These are phyloP conservation scores for Anarsia innoxiella DNA, from an alignment of 2,888 invertebrate species.

Conservation along the genomic window DNA sequence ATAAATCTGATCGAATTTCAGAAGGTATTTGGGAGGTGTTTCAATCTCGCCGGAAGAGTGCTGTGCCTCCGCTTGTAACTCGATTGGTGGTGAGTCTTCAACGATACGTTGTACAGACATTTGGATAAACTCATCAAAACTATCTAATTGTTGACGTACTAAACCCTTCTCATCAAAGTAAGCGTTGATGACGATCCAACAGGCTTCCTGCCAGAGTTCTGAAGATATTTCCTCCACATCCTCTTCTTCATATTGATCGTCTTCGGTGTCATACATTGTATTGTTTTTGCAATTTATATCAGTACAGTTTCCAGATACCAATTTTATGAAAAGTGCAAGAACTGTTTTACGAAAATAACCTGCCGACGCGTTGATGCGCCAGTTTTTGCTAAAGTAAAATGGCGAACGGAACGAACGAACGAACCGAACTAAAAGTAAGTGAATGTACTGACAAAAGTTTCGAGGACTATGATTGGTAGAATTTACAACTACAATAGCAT, in stretches of 20 bases:
- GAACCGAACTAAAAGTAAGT: too few species aligned
- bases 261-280: slow-evolving; percentile 71
- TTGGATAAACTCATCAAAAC: slow-evolving; percentile 99
- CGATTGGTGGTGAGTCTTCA: slow-evolving; percentile 98
- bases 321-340: too few species aligned
- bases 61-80: slow-evolving; percentile 97
- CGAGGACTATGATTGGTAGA: too few species aligned
- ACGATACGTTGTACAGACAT: slow-evolving; percentile 99
- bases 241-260: slow-evolving; percentile 84
- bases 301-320: too few species aligned
- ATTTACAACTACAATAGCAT: too few species aligned
- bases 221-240: slow-evolving; percentile 97
- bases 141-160: slow-evolving; percentile 98
- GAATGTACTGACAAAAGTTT: too few species aligned
- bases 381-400: too few species aligned
- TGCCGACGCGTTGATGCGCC: too few species aligned
- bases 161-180: slow-evolving; percentile 99
- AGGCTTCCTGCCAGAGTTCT: slow-evolving; percentile 99
- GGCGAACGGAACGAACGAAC: too few species aligned
- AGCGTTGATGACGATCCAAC: slow-evolving; percentile 99
- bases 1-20: slow-evolving; percentile 99
- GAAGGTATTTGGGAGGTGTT: slow-evolving; percentile 90
- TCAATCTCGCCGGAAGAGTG: slow-evolving; percentile 96
- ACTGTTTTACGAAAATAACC: too few species aligned
- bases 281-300: too few species aligned